Base-by-base conservation (phyloP, 2,113 vertebrate genomes). In the Acinonyx jubatus region DNA sequence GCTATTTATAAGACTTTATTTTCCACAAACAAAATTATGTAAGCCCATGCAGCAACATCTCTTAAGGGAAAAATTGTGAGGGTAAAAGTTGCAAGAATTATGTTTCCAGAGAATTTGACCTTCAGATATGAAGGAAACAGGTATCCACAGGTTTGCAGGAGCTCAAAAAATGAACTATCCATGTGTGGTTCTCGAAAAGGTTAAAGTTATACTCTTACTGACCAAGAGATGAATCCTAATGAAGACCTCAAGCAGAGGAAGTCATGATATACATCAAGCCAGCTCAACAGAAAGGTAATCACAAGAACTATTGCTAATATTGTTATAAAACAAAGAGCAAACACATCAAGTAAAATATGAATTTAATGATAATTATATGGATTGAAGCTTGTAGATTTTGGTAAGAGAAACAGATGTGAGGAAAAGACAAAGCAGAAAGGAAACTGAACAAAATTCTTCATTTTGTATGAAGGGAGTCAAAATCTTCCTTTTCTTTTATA, bases 11-110 rank as follows among this genome's bases (percentile, higher is more conserved):
- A 93, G 41, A 78, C 79, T 94, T 84, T 52, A 91, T 87, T 90
- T 91, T 95, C 57, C 80, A 92, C 55, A 89, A 88, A 96, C 13
- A 86, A 84, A 97, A 96, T 88, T 94, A 91, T 78, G 88, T 33
- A 92, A 95, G 93, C 55, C 36, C 95, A 85, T 82, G 65, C 1
- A 80, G 36, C 36, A 91, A 81, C 7, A 69, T 90, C 12, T 95
- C 61, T 61, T 83, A 79, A 45, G 68, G 76, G 36, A 41, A 92
- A 92, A 95, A 73, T 8, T 68, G 33, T 91, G 23, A 91, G 19
- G 16, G 29, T 31, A 93, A 50, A 97, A 55, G 25, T 96, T 90
- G 81, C n/a, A 57, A 96, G 81, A 96, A 84, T 16, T 96, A 27
- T 45, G 21, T 87, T 87, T 41, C 55, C n/a, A 94, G 79, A 87